These are phyloP conservation scores for Meriones psammophilus DNA, from an alignment of 2,797 vertebrate species.

Conservation along the genomic window DNA sequence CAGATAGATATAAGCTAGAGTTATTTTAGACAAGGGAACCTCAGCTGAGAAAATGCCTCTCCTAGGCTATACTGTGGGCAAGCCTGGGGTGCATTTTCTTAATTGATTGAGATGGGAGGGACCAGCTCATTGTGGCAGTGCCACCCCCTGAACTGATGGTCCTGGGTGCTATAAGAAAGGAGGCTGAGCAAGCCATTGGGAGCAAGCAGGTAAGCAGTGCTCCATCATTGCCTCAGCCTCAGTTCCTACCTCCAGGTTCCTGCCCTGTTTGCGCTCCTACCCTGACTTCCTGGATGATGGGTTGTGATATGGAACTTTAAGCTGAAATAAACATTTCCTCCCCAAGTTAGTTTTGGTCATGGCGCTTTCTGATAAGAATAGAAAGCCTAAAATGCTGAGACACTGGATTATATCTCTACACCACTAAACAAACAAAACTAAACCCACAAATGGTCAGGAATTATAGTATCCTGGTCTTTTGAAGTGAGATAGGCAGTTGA, in stretches of 20 bases:
- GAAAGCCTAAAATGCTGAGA: background rate
- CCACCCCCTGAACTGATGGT: background rate
- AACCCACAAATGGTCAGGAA: background rate
- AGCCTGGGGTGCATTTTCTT: background rate
- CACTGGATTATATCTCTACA: background rate
- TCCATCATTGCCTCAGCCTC: background rate
- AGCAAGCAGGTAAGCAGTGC: background rate
- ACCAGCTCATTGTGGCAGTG: background rate
- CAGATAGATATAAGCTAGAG: background rate
- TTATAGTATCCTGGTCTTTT: background rate
- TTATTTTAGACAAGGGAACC: background rate
- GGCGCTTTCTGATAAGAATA: background rate
- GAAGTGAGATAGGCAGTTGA: background rate
- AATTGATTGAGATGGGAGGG: background rate
- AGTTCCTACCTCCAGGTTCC: background rate
- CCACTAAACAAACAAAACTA: background rate
- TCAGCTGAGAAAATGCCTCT: background rate
- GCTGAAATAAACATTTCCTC: background rate
- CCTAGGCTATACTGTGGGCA: background rate
- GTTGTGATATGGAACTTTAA: background rate
- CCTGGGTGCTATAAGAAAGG: background rate
- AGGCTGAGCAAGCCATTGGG: background rate
- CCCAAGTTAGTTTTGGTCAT: background rate
- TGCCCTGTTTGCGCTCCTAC: background rate
- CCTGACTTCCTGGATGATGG: background rate